Conservation (phyloP, 1,140 invertebrate species). For the Helicorthomorpha holstii region DNA sequence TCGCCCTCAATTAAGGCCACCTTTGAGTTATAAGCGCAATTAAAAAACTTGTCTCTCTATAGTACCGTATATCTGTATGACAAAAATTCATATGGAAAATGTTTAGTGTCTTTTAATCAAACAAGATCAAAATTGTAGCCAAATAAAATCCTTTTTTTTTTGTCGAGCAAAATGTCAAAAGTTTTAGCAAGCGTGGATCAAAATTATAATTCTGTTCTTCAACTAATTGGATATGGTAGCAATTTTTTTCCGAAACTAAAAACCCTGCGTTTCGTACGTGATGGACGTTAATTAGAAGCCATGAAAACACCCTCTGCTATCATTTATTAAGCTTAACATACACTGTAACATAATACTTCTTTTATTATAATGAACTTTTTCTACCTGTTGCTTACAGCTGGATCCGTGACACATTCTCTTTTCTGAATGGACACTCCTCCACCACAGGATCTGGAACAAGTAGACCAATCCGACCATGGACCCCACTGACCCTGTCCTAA, state of each 20-base stretch:
- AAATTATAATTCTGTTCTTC: not conserved
- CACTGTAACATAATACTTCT: too few species aligned
- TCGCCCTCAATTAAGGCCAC: too few species aligned
- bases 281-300: not conserved
- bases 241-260: not conserved
- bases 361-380: not conserved
- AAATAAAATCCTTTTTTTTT: too few species aligned
- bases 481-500: constrained; percentile 24
- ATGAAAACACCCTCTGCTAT: not conserved
- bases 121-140: too few species aligned
- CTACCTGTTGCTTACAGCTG: not conserved
- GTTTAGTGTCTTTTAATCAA: too few species aligned
- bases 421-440: constrained; percentile 32
- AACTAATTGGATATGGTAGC: not conserved
- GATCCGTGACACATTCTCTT: constrained; percentile 24
- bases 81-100: too few species aligned
- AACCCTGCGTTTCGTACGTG: too few species aligned
- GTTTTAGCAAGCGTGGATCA: not conserved
- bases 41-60: too few species aligned
- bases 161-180: too few species aligned
- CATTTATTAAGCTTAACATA: not conserved
- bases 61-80: too few species aligned
- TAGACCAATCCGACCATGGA: constrained; percentile 28
- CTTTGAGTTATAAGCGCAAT: too few species aligned
- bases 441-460: constrained; percentile 35